Evolutionary conservation across 2,888 invertebrate genomes (phyloP), one percentile per base, ranked within the genome.

Genomic region (Harpagoxenus sublaevis): DNA sequence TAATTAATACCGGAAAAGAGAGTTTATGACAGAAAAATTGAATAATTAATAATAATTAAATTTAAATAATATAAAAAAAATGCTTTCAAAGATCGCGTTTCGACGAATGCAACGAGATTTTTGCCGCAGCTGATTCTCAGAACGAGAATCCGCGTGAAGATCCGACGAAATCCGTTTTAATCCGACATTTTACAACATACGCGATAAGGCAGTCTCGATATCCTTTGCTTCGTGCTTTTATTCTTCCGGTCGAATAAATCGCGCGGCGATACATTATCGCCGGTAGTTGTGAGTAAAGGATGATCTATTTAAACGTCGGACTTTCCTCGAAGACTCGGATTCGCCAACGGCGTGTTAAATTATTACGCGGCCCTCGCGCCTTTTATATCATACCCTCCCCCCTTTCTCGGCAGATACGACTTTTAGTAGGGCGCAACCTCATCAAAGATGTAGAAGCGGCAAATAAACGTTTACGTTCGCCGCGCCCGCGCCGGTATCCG

Each of bases 391-490:
- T 65, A 39, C 45, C 45, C 42, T 8, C 53, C 2, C 18, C 9
- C 53, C n/a, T 15, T 23, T 12, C 39, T 0, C 53, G 39, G 35
- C 23, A 18, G 60, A 74, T 60, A 73, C 79, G 79, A 79, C 79
- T 79, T 74, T 79, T 79, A 79, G 79, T 79, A 79, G 75, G 60
- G 79, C 79, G 75, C 75, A 79, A 60, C 79, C 75, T 79, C 77
- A 79, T 79, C 79, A 79, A 79, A 79, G 75, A 79, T 79, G 79
- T 79, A 79, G 60, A 18, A 60, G 79, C 39, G 79, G 79, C 79
- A 74, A 79, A 79, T 79, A 79, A 79, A 79, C 75, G 79, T 79
- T 79, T 79, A 79, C 75, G 48, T 60, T 57, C 74, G 73, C 71
- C 55, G 79, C 55, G 79, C 45, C 45, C 42, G 48, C 55, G 79